Base-by-base conservation (phyloP, 1,140 invertebrate genomes). In the Neodiprion virginianus region DNA sequence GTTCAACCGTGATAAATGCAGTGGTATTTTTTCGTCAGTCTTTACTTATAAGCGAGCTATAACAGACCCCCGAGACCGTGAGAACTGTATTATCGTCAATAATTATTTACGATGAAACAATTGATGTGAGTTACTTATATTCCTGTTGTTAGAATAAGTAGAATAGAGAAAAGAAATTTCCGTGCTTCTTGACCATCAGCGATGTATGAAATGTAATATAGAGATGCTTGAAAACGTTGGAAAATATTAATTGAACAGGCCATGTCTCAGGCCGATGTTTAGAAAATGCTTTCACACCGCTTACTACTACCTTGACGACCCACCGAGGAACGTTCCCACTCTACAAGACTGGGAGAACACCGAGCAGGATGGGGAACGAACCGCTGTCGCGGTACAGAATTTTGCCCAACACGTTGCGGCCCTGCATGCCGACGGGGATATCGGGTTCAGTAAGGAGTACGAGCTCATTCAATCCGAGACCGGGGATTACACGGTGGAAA, bases 401-500 rank as follows among this genome's bases (percentile, higher is more conserved):
- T 97, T 97, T 88, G 90, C 92, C 0, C 92, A 93, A 78, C 96
- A 97, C 86, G 96, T 97, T 12, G 92, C 93, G 10, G 90, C 92
- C 61, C 86, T 97, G 65, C 96, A 97, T 88, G 95, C 95, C 9
- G 95, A 97, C 87, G 94, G 95, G 1, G 95, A 96, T 84, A 95
- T 96, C 82, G 95, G 95, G 5, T 96, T 96, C 84, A 95, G 95
- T 82, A 96, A 96, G 81, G 96, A 97, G 84, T 97, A 97, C 85
- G 96, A 98, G 85, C 91, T 95, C 14, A 95, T 96, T 77, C 95
- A 96, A 81, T 91, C 92, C 23, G 93, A 93, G 77, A 91, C 92
- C 2, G 91, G 90, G 72, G 91, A 95, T 67, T 93, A 95, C 82
- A 92, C 94, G 14, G 95, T 95, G 68, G 96, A 97, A 80, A 93